Base-by-base conservation (phyloP, 64 coral and sea anemone genomes). In the Pocillopora verrucosa region DNA sequence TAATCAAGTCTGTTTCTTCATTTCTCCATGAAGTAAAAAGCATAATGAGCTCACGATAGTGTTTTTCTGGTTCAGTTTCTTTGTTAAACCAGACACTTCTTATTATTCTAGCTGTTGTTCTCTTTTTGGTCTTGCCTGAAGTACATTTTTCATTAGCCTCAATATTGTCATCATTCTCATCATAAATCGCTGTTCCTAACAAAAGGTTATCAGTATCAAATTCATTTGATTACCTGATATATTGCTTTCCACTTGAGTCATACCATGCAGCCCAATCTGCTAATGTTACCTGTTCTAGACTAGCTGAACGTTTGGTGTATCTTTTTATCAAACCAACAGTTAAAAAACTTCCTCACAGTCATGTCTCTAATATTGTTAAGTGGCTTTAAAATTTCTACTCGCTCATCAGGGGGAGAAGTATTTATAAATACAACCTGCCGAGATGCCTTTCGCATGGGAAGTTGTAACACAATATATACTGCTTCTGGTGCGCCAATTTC, bases 221-320 rank as follows among this genome's bases (percentile, higher is more conserved):
- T 81, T 81, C 14, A 36, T 13, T 10, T 24, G 78, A 37, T 59
- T 81, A n/a, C 30, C 60, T 81, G 1, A 1, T 19, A 59, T 59
- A 81, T 12, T 45, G 1, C 14, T 92, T 92, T 79, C 75, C 90
- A 72, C 82, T 63, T 45, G 15, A 82, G 88, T 93, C 91, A 93
- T 93, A 92, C 91, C 91, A 92, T 74, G 91, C 91, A 88, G 91
- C 77, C 91, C 91, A 93, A 80, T 93, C 91, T 93, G 91, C 91
- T 58, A 93, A 86, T 58, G 91, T 93, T 34, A 93, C 60, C 60
- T 41, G 16, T 41, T 76, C 74, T 35, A 76, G 74, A 76, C 74
- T 76, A 76, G 16, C 12, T 16, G 74, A 24, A 14, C 74, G 74
- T 76, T 76, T 13, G 16, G 22, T 76, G 38, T 76, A 76, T n/a